These are phyloP conservation scores for Mantis religiosa DNA, from an alignment of 2,888 invertebrate genomes.

Conservation along the genomic window DNA sequence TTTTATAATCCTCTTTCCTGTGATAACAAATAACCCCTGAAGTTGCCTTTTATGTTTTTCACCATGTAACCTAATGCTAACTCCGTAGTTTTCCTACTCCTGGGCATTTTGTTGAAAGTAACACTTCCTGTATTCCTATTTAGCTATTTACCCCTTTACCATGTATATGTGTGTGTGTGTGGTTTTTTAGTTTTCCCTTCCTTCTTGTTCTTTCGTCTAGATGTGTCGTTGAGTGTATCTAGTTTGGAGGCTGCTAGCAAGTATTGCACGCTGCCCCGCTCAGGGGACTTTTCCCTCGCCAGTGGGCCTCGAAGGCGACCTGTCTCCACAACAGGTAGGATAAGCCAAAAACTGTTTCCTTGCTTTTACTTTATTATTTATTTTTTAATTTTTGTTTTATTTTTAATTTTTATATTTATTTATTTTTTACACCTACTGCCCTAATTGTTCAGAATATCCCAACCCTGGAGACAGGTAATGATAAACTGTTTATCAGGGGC, in stretches of 20 bases:
- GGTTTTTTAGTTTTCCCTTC: conserved; percentile 34
- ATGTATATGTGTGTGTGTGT: conserved; percentile 35
- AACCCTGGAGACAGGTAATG: neutral
- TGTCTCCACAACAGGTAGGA: conserved; percentile 57
- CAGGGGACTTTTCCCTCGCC: conserved; percentile 50
- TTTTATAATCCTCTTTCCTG: neutral
- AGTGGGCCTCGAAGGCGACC: conserved; percentile 55
- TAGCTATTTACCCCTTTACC: neutral
- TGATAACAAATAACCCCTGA: neutral
- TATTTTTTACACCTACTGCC: neutral
- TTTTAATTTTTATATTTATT: neutral
- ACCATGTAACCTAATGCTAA: neutral
- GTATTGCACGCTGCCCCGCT: conserved; percentile 51
- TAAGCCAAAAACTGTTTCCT: neutral
- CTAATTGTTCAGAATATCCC: neutral
- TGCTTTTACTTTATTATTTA: neutral
- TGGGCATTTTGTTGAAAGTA: neutral
- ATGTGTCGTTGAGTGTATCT: conserved; percentile 38
- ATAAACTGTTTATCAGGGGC: neutral
- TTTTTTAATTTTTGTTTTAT: neutral
- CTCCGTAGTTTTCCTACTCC: neutral
- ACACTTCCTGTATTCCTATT: neutral
- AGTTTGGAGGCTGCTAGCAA: conserved; percentile 53
- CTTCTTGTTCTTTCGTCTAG: conserved; percentile 29
- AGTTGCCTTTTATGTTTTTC: neutral